Evolutionary conservation across 2,113 vertebrate species (phyloP), one percentile per base, ranked within the genome.

Genomic region (Telmatochromis sp.): DNA sequence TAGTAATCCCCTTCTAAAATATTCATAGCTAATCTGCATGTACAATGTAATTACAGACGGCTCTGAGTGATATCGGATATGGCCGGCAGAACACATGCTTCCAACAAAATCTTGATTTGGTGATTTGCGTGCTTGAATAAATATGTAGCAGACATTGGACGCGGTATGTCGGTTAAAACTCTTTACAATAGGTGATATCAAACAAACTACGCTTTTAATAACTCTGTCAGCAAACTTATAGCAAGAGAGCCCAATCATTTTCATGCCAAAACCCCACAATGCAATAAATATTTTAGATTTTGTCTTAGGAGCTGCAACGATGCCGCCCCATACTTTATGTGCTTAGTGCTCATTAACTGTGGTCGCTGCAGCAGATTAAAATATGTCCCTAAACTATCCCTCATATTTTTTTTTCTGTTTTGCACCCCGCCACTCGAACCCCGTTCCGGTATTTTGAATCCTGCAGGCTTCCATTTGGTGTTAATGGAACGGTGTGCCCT

Each of bases 21-120:
- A 96, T 96, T 96, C 95, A 96, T 94, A 84, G 93, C 91, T 96
- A 95, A 96, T 96, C 95, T 96, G 92, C 93, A 95, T 96, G 95
- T 94, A 94, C 94, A 94, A 93, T 95, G 94, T 96, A 93, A 96
- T 97, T 96, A 95, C 95, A 94, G 93, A 85, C 88, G 80, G 91
- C 90, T 94, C 91, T 95, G 89, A 95, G 89, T 89, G 93, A 94
- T 95, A 95, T 94, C 84, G 92, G 94, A 95, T 93, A 94, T 91
- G 90, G 93, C 91, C 83, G 54, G 80, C 80, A 17, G 89, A 91
- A 90, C 83, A 89, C 88, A 81, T 33, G 83, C 92, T 91, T 86
- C 82, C 83, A 58, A 81, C 78, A 89, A 94, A 92, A 93, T 95
- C 90, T 93, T 82, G 88, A 94, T 95, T 93, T 92, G 81, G 82